Evolutionary conservation across 2,797 vertebrate genomes (phyloP), one percentile per base, ranked within the genome.

Genomic region (Acipenser transmontanus): DNA sequence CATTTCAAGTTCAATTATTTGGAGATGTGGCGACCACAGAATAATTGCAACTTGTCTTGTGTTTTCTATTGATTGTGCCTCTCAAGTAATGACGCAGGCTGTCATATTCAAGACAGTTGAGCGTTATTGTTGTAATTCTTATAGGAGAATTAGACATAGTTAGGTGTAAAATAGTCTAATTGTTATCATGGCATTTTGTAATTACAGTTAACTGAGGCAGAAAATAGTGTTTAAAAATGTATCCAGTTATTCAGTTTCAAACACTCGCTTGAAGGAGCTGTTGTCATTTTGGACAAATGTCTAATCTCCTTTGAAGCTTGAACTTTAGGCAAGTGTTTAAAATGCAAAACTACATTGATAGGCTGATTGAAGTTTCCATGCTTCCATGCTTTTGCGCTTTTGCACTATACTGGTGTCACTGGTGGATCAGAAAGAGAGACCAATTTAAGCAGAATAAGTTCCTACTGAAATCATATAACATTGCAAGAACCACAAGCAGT

Each of bases 151-250:
- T 11, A 57, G 54, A 76, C 71, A 73, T 75, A 78, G 70, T 80
- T 78, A 63, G 65, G 59, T 63, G 61, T 68, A 71, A 83, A 82
- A 76, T 65, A 1, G 78, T 76, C 76, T 71, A 77, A 68, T 75
- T 70, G 61, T 68, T 76, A 71, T n/a, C 54, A 57, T 57, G 54
- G 54, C 73, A 79, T 75, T 85, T 84, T 82, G 78, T 82, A 88
- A 87, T 89, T 89, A 89, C 80, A 82, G 82, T 80, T 82, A 89
- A 89, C 80, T 63, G 83, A 87, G 80, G 86, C 86, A 87, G 85
- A 89, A 88, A 89, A 88, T 77, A 83, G 72, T 78, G 75, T 74
- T 84, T 76, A 71, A 79, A 80, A 84, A 78, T 1, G 5, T 75
- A 78, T 83, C 70, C 76, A 74, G 80, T 73, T 84, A 88, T 88